These are phyloP conservation scores for Nymphicus hollandicus DNA, from an alignment of 2,113 vertebrate species.

Conservation along the genomic window DNA sequence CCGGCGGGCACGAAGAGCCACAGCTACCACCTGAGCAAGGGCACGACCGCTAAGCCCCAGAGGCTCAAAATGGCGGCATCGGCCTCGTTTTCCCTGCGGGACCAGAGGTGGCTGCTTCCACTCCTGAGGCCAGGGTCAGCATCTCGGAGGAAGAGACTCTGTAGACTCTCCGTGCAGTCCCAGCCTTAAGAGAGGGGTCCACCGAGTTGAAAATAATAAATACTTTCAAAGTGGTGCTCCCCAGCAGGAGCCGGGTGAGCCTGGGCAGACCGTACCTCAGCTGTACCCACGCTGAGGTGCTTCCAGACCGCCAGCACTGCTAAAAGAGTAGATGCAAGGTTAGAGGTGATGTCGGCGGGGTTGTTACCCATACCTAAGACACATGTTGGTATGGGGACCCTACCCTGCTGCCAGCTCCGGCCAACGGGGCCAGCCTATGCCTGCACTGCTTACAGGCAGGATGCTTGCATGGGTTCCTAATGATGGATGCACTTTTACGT, in stretches of 20 bases:
- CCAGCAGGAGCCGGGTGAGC: fast-evolving
- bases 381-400: fast-evolving
- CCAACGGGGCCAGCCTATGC: background rate
- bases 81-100: background rate
- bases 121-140: background rate
- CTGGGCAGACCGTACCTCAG: background rate
- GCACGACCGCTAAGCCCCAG: background rate
- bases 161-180: fast-evolving
- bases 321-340: background rate
- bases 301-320: background rate
- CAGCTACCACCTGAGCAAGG: background rate
- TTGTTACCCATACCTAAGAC: background rate
- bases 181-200: fast-evolving
- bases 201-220: fast-evolving
- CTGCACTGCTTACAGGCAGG: fast-evolving
- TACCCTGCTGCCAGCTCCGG: background rate
- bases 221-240: background rate
- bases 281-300: background rate
- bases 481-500: background rate
- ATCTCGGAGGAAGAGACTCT: fast-evolving
- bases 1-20: background rate
- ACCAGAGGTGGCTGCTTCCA: background rate
- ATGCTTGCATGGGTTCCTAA: background rate
- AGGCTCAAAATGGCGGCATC: background rate
- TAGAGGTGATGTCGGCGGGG: too few species aligned